phyloP scores from a whole-genome alignment of 2,888 invertebrate genomes.

The Meteorus cinctellus region DNA sequence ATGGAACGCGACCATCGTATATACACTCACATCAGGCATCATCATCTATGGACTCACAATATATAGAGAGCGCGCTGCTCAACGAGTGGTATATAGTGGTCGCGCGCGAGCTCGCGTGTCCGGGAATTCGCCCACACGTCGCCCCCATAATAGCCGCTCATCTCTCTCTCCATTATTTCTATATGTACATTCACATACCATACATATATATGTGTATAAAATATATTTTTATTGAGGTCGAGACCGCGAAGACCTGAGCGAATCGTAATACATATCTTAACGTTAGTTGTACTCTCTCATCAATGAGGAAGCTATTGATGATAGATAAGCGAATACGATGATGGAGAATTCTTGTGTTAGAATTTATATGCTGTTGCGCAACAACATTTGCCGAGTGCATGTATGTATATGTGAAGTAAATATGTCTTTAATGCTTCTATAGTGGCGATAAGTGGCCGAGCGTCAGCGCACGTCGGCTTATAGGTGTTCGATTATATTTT shows the following conservation, averaged over 20 bases:
- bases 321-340: slow-evolving; percentile 23
- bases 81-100: slow-evolving; percentile 30
- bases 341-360: slow-evolving; percentile 24
- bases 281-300: background rate
- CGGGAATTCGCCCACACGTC: slow-evolving; percentile 51
- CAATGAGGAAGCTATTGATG: slow-evolving; percentile 20
- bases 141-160: slow-evolving; percentile 40
- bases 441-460: slow-evolving; percentile 26
- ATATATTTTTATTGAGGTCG: slow-evolving; percentile 53
- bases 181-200: slow-evolving; percentile 17
- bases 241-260: slow-evolving; percentile 45
- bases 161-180: slow-evolving; percentile 20
- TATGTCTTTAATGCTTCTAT: slow-evolving; percentile 5
- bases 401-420: background rate
- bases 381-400: slow-evolving; percentile 6
- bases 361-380: background rate
- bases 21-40: slow-evolving; percentile 2
- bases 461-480: slow-evolving; percentile 16
- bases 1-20: slow-evolving; percentile 23
- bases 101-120: slow-evolving; percentile 35
- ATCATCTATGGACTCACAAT: background rate
- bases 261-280: background rate
- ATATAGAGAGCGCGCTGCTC: background rate
- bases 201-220: slow-evolving; percentile 40
- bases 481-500: slow-evolving; percentile 4